Evolutionary conservation across 1,140 invertebrate genomes (phyloP), one percentile per base, ranked within the genome.

Genomic region (Cepaea nemoralis): DNA sequence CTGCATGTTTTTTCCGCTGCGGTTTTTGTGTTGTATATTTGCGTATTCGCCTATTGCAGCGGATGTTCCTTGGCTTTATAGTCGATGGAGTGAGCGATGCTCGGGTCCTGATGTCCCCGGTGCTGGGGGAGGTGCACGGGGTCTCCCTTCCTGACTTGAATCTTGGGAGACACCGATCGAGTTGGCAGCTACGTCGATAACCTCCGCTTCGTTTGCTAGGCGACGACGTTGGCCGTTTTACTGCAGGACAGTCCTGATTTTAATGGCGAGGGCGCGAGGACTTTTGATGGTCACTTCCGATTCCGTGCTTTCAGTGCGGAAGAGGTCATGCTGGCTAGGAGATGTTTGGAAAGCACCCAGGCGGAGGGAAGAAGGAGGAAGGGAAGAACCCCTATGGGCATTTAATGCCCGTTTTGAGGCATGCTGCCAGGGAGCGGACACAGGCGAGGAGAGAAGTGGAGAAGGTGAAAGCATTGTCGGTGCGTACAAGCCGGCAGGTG

Each of bases 291-390:
- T 1, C 22, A 37, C 8, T 55, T 5, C 1, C 80, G 87, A 79
- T 93, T 92, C 33, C 92, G 91, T 84, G 93, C 92, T 84, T 94
- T 95, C 16, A 93, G 94, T 6, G 86, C 86, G 3, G 95, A 95
- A 77, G 96, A 94, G 48, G 87, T 88, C 87, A 89, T 88, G 84
- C 96, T 96, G 12, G 96, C 96, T 78, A 97, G 90, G 0, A 97
- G 92, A 35, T 94, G 95, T 89, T 97, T 96, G 90, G 97, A 97
- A 31, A 96, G 96, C n/a, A 94, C 93, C 0, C 87, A 86, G n/a
- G 91, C 87, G 1, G 88, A 86, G 16, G 83, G 67, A 59, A 82
- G 82, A n/a, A 83, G 66, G 88, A 89, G 69, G 86, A 89, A 78
- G 63, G 77, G 78, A 81, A 85, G n/a, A n/a, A n/a, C n/a, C n/a